Evolutionary conservation across 2,113 vertebrate species (phyloP), one percentile per base, ranked within the genome.

Genomic region (Scortum barcoo): DNA sequence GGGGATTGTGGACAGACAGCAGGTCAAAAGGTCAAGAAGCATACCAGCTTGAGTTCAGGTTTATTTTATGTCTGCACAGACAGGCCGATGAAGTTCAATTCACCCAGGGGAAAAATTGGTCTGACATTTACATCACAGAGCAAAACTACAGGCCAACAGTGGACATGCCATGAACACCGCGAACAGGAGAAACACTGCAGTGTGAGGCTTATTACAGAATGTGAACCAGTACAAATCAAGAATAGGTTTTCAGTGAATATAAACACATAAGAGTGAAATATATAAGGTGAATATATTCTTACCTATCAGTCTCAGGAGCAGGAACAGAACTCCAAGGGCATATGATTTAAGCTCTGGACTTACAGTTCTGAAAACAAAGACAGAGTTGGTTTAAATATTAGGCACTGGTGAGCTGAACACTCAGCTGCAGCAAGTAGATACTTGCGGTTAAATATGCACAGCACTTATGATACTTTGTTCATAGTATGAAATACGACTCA

Each of bases 301-400:
- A 95, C 94, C 94, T 51, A 95, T 93, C 38, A 95, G 90, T 81
- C 95, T 91, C 26, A 95, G 88, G 54, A 95, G 93, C 75, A 95
- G 93, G 84, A 94, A 95, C n/a, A 94, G 83, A 57, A 95, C 93
- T 73, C 94, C 94, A 9, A 95, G 92, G 11, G 94, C 94, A 0
- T 95, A 95, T 0, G 95, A 95, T 71, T 95, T 95, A 7, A 95
- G 92, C 86, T 94, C 93, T 38, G 95, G 95, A 82, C 91, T 95
- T 4, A 95, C 95, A 22, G 94, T 95, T 81, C 95, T 95, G 84
- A 38, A 77, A 80, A 74, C 28, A 77, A 68, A 88, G 42, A 74
- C 78, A 81, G 60, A 72, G 22, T 11, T 38, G 8, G 1, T 28
- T 62, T 81, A 5, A 81, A 28, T 2, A 4, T 2, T n/a, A 33